These are phyloP conservation scores for Latheticus oryzae DNA, from an alignment of 2,888 invertebrate genomes.

Conservation along the genomic window DNA sequence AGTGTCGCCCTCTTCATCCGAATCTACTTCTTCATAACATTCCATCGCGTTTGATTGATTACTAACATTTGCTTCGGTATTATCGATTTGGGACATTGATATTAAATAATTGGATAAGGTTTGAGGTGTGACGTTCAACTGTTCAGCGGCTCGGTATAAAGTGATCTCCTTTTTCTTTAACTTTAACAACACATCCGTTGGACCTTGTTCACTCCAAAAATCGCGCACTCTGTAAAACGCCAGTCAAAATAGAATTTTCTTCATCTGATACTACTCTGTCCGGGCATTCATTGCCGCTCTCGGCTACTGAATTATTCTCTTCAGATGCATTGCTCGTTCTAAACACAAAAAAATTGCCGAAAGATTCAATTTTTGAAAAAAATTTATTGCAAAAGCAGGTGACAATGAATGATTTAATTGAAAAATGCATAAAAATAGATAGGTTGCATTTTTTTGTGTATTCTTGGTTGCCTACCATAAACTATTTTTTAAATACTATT, in stretches of 20 bases:
- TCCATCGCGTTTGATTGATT: conserved; percentile 64
- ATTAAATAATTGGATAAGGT: conserved; percentile 79
- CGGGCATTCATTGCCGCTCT: conserved; percentile 31
- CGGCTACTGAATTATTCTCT: conserved; percentile 23
- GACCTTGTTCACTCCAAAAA: conserved; percentile 83
- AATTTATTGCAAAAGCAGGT: background rate
- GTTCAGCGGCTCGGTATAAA: conserved; percentile 78
- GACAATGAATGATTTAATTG: too few relatives aligned
- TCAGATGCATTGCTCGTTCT: conserved; percentile 32
- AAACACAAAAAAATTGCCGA: conserved; percentile 32
- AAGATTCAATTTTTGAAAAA: background rate
- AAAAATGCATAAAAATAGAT: too few relatives aligned
- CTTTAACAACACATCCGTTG: conserved; percentile 78
- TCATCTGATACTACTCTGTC: conserved; percentile 23
- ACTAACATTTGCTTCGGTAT: conserved; percentile 62
- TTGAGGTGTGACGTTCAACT: conserved; percentile 80
- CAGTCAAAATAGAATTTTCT: conserved; percentile 28
- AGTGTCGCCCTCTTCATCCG: conserved; percentile 66
- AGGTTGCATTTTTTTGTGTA: too few relatives aligned
- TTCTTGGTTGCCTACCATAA: too few relatives aligned
- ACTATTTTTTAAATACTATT: too few relatives aligned
- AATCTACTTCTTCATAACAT: conserved; percentile 63
- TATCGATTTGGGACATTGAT: conserved; percentile 69
- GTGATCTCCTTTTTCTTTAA: conserved; percentile 79
- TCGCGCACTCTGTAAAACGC: conserved; percentile 71